Evolutionary conservation across 2,888 invertebrate species (phyloP).

Genomic region (Uloborus plumipes): DNA sequence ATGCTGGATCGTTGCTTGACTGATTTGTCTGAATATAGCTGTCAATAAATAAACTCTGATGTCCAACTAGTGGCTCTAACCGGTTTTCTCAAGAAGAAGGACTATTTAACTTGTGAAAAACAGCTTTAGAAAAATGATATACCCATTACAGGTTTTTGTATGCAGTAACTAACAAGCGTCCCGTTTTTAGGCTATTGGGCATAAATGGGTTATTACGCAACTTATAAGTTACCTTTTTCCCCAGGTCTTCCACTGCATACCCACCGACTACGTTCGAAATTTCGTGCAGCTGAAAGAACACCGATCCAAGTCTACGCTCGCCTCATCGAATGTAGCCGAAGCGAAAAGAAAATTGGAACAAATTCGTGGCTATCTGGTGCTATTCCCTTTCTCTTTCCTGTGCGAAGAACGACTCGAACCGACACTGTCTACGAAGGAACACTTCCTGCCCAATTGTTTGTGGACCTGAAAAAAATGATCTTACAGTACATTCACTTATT

Average conservation of each 20-base stretch:
- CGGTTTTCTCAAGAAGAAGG: too few relatives aligned
- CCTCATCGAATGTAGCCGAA: constrained; percentile 79
- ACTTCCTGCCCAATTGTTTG: constrained; percentile 89
- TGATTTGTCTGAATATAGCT: too few relatives aligned
- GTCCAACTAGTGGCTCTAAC: too few relatives aligned
- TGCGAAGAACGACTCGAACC: constrained; percentile 87
- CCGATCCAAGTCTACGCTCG: constrained; percentile 81
- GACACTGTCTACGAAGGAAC: constrained; percentile 86
- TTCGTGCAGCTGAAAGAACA: constrained; percentile 84
- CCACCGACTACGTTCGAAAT: constrained; percentile 84
- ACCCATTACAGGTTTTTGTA: too few relatives aligned
- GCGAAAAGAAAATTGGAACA: constrained; percentile 79
- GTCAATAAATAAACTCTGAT: too few relatives aligned
- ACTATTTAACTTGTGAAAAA: too few relatives aligned
- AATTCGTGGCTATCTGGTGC: constrained; percentile 86
- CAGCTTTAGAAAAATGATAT: too few relatives aligned
- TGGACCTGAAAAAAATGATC: constrained; percentile 86
- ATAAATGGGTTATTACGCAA: too few relatives aligned
- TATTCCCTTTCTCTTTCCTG: constrained; percentile 89
- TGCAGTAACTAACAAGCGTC: too few relatives aligned
- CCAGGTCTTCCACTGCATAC: constrained; percentile 89
- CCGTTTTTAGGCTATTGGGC: too few relatives aligned
- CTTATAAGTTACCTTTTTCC: constrained; percentile 55
- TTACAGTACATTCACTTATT: background rate
- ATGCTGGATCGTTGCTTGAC: too few relatives aligned